A percentile compares a stretch with the other conserved stretches of the same genome.
phyloP scores from a whole-genome alignment of 2,888 invertebrate species.

The Leucoptera coffeella region DNA sequence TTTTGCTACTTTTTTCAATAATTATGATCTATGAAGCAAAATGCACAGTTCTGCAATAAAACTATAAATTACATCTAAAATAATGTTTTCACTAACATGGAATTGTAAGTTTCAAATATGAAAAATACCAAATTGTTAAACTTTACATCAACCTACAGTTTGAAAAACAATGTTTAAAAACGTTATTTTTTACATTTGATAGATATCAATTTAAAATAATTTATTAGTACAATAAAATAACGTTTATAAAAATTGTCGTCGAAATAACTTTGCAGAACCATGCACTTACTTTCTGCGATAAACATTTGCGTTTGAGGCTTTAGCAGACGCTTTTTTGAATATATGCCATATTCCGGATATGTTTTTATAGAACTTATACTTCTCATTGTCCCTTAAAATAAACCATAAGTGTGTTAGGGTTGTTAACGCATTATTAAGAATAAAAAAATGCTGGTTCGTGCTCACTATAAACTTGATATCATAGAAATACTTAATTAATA shows the following conservation, averaged over 20 bases:
- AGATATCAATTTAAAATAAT: not conserved
- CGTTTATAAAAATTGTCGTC: not conserved
- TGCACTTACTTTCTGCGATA: constrained; percentile 37
- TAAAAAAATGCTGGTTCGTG: not conserved
- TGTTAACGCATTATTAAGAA: too few species aligned
- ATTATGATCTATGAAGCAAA: too few species aligned
- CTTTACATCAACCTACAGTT: not conserved
- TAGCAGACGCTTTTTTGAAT: constrained; percentile 25
- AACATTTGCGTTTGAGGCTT: constrained; percentile 14
- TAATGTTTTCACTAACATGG: too few species aligned
- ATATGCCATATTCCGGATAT: constrained; percentile 42
- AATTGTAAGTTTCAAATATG: not conserved
- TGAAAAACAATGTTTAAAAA: not conserved
- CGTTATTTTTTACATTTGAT: not conserved
- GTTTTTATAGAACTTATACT: constrained; percentile 40
- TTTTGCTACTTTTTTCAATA: too few species aligned
- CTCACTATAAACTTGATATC: not conserved
- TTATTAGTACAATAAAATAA: not conserved
- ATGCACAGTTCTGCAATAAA: too few species aligned
- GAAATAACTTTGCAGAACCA: constrained; percentile 37
- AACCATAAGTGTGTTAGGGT: too few species aligned
- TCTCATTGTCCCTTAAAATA: constrained; percentile 24
- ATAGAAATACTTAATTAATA: not conserved
- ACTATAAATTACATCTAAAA: too few species aligned
- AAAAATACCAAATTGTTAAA: not conserved